Conservation (phyloP, 2,888 invertebrate species). For the Alsophila aescularia region DNA sequence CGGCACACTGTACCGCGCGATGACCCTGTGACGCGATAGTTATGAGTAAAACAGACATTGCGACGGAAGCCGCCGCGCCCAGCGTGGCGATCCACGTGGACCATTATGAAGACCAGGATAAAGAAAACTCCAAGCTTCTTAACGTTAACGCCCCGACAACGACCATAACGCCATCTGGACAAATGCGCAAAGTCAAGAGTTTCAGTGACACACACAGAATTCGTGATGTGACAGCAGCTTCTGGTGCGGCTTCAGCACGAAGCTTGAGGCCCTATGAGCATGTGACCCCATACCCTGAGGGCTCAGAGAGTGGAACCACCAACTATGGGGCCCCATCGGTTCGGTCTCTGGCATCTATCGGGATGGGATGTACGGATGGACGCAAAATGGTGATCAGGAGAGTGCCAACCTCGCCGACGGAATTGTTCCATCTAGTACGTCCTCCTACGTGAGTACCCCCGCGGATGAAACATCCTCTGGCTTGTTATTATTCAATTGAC, state of each 20-base stretch:
- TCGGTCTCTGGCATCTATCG: slow-evolving; percentile 92
- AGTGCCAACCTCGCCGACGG: slow-evolving; percentile 93
- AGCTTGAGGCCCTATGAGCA: slow-evolving; percentile 79
- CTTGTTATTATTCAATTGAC: slow-evolving; percentile 78
- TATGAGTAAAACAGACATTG: slow-evolving; percentile 76
- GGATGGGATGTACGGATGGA: slow-evolving; percentile 95
- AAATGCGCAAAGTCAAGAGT: slow-evolving; percentile 82
- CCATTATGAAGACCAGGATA: slow-evolving; percentile 67
- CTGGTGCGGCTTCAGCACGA: slow-evolving; percentile 77
- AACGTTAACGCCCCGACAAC: slow-evolving; percentile 62
- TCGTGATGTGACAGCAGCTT: slow-evolving; percentile 73
- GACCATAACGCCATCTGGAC: slow-evolving; percentile 76
- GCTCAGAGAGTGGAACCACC: slow-evolving; percentile 85
- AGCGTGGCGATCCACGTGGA: slow-evolving; percentile 76
- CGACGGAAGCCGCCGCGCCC: slow-evolving; percentile 74
- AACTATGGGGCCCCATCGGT: slow-evolving; percentile 89
- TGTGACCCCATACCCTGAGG: slow-evolving; percentile 79
- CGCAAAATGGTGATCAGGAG: slow-evolving; percentile 92
- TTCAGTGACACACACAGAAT: slow-evolving; percentile 79
- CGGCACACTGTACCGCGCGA: slow-evolving; percentile 72
- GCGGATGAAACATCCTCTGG: slow-evolving; percentile 70
- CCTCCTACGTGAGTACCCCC: slow-evolving; percentile 90
- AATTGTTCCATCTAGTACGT: slow-evolving; percentile 93
- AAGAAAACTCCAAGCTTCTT: slow-evolving; percentile 73
- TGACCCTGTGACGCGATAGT: slow-evolving; percentile 79